Conservation (phyloP, 2,113 vertebrate species). For the Sakesphorus luctuosus region DNA sequence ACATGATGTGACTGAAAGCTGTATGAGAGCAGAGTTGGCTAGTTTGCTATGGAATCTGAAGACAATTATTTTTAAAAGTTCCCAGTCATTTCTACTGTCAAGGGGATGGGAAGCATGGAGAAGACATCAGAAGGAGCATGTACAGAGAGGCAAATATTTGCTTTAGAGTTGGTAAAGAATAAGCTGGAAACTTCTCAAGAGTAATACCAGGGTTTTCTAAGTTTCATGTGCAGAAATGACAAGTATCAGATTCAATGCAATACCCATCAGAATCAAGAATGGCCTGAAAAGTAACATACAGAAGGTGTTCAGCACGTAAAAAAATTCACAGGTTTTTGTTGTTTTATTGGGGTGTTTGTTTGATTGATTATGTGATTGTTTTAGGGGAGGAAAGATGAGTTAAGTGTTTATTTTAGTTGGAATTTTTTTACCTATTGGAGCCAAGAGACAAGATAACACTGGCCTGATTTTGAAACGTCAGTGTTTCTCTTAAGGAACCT, state of each 20-base stretch:
- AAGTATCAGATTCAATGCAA: not conserved
- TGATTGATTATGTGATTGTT: not conserved
- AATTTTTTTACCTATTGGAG: not conserved
- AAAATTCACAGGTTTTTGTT: not conserved
- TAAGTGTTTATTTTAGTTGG: not conserved
- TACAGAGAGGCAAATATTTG: not conserved
- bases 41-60: not conserved
- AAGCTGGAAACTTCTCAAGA: not conserved
- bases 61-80: not conserved
- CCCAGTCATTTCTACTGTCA: not conserved
- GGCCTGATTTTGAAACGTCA: not conserved
- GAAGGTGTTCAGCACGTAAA: not conserved
- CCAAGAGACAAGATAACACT: not conserved
- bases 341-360: not conserved
- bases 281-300: not conserved
- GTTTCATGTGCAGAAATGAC: not conserved
- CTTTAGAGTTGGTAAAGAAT: not conserved
- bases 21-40: not conserved
- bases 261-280: not conserved
- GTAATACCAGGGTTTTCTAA: not conserved
- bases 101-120: not conserved
- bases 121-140: accelerated
- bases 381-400: not conserved
- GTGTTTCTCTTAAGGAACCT: not conserved
- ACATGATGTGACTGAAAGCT: not conserved